A percentile compares a stretch with the other conserved stretches of the same genome.
Evolutionary conservation across 2,888 invertebrate species (phyloP).

Genomic region (Meta bourneti): DNA sequence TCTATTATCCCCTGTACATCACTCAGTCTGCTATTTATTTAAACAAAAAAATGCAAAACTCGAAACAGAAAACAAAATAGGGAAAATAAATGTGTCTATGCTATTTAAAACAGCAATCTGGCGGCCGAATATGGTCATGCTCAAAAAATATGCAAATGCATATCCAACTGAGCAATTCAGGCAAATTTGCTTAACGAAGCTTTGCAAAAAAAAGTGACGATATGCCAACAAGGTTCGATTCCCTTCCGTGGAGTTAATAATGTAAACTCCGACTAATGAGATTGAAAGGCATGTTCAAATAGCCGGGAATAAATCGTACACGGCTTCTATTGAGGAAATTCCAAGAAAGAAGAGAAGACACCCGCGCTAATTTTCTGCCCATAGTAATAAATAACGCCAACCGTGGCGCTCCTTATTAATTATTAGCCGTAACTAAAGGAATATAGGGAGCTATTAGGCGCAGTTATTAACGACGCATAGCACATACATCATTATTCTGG

Average conservation of each 20-base stretch:
- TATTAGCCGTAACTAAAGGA: constrained; percentile 48
- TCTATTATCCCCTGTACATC: too few relatives aligned
- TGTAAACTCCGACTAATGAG: constrained; percentile 42
- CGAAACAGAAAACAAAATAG: too few relatives aligned
- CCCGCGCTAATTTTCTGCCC: constrained; percentile 19
- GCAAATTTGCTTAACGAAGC: neutral
- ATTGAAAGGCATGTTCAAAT: constrained; percentile 5
- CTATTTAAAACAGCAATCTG: too few relatives aligned
- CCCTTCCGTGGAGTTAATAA: constrained; percentile 35
- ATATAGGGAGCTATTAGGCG: constrained; percentile 48
- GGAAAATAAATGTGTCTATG: too few relatives aligned
- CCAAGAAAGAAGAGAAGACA: constrained; percentile 36
- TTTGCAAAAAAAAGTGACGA: neutral
- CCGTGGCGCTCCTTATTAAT: constrained; percentile 44
- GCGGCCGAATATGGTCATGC: neutral
- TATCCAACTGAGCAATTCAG: too few relatives aligned
- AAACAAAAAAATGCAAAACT: too few relatives aligned
- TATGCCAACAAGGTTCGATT: neutral
- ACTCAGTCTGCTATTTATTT: too few relatives aligned
- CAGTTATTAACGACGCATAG: constrained; percentile 44
- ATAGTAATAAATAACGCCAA: constrained; percentile 60
- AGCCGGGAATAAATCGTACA: constrained; percentile 21
- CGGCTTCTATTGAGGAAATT: constrained; percentile 13
- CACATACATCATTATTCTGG: constrained; percentile 24
- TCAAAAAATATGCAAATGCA: neutral